These are phyloP conservation scores for Edolisoma coerulescens DNA, from an alignment of 2,113 vertebrate genomes.

Conservation along the genomic window DNA sequence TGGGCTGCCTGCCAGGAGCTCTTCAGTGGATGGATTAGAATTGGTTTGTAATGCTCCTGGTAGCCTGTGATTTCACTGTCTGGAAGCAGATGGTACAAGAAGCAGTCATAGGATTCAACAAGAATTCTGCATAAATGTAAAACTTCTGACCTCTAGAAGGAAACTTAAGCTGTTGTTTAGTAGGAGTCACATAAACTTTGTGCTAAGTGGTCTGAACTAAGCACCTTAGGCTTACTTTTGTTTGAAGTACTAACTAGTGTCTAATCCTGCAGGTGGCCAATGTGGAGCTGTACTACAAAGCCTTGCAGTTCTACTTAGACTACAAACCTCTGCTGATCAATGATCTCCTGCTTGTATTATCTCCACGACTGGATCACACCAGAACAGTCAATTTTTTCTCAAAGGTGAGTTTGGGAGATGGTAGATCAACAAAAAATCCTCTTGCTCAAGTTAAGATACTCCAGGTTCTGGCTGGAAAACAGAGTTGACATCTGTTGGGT, in stretches of 20 bases:
- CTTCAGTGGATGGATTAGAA: background rate
- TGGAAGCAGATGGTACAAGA: background rate
- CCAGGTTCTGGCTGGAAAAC: background rate
- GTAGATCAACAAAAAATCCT: background rate
- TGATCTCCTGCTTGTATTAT: constrained; percentile 85
- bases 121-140: background rate
- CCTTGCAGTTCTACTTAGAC: constrained; percentile 87
- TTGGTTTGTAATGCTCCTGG: background rate
- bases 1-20: background rate
- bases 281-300: constrained; percentile 89
- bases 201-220: background rate
- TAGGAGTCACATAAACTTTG: background rate
- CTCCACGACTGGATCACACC: constrained; percentile 87
- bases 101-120: background rate
- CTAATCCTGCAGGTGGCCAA: constrained; percentile 81
- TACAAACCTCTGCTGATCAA: constrained; percentile 88
- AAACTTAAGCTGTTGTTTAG: background rate
- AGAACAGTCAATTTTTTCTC: constrained; percentile 84
- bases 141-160: background rate
- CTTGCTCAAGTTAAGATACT: background rate
- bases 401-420: constrained; percentile 73
- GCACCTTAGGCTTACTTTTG: background rate
- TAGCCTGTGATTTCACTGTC: background rate
- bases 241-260: background rate
- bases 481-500: background rate